Evolutionary conservation across 2,113 vertebrate genomes (phyloP), one percentile per base, ranked within the genome.

Genomic region (Myotis yumanensis): DNA sequence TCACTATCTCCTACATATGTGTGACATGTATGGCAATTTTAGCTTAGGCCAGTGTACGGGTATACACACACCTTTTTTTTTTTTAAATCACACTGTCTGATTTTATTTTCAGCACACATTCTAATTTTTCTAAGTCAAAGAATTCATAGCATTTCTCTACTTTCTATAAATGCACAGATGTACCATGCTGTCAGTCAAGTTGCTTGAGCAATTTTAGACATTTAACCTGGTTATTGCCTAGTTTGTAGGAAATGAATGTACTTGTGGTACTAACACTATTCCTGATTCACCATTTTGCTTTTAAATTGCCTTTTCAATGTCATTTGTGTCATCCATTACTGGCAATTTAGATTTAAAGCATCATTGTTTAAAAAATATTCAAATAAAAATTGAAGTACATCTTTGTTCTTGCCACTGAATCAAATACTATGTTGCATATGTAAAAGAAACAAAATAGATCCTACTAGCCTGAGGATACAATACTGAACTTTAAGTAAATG

Each of bases 291-390:
- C 32, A 54, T 92, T 96, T 81, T 92, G 69, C 37, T 87, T 77
- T 87, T 35, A 85, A 90, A 59, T 87, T 52, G 54, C 73, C 68
- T 88, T 97, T 95, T 82, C 64, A 73, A 32, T 85, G 25, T 76
- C 32, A 73, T 91, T 96, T 95, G 93, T 92, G 51, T 72, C 23
- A 25, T 89, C 81, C 17, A 35, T 97, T 92, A 90, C 81, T 83
- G 68, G 72, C 71, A 95, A 57, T 94, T 96, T 96, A 91, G 51
- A 89, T 95, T 96, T 94, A 94, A 96, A 96, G 73, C 37, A 37
- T 96, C 54, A 68, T 83, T 94, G 46, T 95, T 95, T 94, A 62
- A 73, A 94, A 96, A 95, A 69, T 59, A 80, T 84, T 93, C 89
- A 48, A 94, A 92, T 86, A 95, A 90, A 94, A 93, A 86, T 94